Evolutionary conservation across 2,113 vertebrate species (phyloP), one percentile per base, ranked within the genome.

Genomic region (Platysternon megacephalum): DNA sequence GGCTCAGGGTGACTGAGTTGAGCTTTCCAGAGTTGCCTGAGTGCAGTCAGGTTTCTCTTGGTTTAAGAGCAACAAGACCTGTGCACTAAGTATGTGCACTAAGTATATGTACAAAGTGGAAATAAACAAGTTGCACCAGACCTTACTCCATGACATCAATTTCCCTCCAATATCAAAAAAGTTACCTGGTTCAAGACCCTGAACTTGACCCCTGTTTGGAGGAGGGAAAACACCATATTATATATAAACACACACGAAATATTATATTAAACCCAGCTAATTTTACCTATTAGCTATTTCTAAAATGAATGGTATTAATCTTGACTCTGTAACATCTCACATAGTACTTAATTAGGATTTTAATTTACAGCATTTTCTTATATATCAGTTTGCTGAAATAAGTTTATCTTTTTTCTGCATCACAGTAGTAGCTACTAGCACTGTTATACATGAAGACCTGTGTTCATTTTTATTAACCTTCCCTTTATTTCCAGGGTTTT

Each of bases 61-160:
- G 22, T 35, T 76, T 79, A 88, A 82, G 49, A 86, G 9, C 32
- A 56, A 51, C 2, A 56, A 79, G 28, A 16, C 46, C 0, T 0
- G 0, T 11, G 8, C 5, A 8, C 5, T 10, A 0, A 28, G 24
- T 72, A 65, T 0, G 3, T n/a, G n/a, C n/a, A 5, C 5, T 10
- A 0, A 28, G 24, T 72, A 65, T 0, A 4, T 12, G 9, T 56
- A 79, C 49, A 56, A 87, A 88, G 46, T 26, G 78, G 26, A 2
- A 87, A 81, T 44, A 81, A 2, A n/a, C 10, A 2, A 53, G 52
- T 65, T 84, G 29, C 1, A 72, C 9, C 68, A 39, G 8, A 65
- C 68, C 17, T 35, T 39, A 39, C 68, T 72, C 68, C 68, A 39
- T 72, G 35, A 5, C 2, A 65, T 14, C 48, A 91, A 8, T 42